Evolutionary conservation across 1,140 invertebrate species (phyloP), one percentile per base, ranked within the genome.

Genomic region (Sesamia nonagrioides): DNA sequence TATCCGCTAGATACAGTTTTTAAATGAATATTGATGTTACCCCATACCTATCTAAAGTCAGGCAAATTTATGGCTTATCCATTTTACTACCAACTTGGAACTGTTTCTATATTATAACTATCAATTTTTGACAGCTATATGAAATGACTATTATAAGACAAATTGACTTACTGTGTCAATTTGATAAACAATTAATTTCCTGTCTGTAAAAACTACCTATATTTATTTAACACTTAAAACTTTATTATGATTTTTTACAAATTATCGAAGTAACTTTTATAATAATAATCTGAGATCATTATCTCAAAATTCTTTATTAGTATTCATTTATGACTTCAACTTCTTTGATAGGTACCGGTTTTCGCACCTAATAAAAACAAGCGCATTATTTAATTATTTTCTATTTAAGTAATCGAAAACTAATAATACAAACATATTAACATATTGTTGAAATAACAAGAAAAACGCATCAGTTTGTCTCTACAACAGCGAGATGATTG

Each of bases 391-490:
- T 13, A 21, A 58, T n/a, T 17, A 58, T 56, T 42, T 21, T 56
- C 37, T 18, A 54, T 73, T 21, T 21, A 21, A 27, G 52, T 27
- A 73, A 73, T 42, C 27, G 7, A 50, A 21, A 18, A 13, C 27
- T 27, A 27, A 27, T 27, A 27, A 27, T 27, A 27, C 27, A 27
- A 73, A 33, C 11, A 78, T 83, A 91, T 91, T 91, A 90, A 86
- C 87, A 89, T 92, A 89, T 87, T 86, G 86, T 80, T 85, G 84
- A 82, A 72, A 84, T 83, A 84, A 87, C 83, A 69, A 37, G 21
- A 86, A 91, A 88, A 88, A 82, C 76, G 87, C 85, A 89, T 91
- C 82, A 81, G 82, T 84, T 82, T 82, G 83, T 88, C 83, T 84
- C 79, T 85, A 82, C 80, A 82, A 77, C 76, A 72, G 66, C 68